Evolutionary conservation across 2,888 invertebrate genomes (phyloP).

Genomic region (Blastobasis lacticolella): DNA sequence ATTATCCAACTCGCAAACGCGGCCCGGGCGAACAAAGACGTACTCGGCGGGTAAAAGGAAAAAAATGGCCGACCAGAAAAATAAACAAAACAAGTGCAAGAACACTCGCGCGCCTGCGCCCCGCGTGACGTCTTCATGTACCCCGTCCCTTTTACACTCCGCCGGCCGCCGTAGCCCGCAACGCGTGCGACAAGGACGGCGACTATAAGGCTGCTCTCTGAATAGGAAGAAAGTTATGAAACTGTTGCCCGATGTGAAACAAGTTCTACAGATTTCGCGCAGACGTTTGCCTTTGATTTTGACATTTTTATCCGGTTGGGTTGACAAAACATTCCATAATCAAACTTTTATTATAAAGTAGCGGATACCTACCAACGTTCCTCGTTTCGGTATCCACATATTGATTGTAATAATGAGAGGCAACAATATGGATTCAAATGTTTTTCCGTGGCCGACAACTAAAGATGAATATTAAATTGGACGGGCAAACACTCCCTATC

Average conservation of each 20-base stretch:
- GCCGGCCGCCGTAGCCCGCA: constrained; percentile 23
- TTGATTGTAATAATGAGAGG: too few relatives aligned
- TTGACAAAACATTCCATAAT: not conserved
- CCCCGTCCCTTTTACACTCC: constrained; percentile 50
- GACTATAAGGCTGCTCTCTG: constrained; percentile 37
- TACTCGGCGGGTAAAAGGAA: constrained; percentile 52
- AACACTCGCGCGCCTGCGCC: constrained; percentile 68
- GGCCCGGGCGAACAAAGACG: constrained; percentile 70
- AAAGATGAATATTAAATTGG: too few relatives aligned
- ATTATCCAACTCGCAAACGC: constrained; percentile 64
- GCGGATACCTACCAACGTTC: too few relatives aligned
- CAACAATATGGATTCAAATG: too few relatives aligned
- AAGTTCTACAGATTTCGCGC: constrained; percentile 70
- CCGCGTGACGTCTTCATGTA: constrained; percentile 72
- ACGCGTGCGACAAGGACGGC: constrained; percentile 41
- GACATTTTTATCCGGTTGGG: constrained; percentile 26
- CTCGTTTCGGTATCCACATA: too few relatives aligned
- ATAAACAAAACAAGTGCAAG: constrained; percentile 71
- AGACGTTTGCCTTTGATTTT: constrained; percentile 45
- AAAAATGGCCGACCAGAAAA: constrained; percentile 50
- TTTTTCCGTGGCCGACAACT: too few relatives aligned
- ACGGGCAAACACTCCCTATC: too few relatives aligned
- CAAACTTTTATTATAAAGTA: too few relatives aligned
- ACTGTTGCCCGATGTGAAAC: constrained; percentile 56
- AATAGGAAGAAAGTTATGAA: constrained; percentile 70